Evolutionary conservation across 1,140 invertebrate species (phyloP), one percentile per base, ranked within the genome.

Genomic region (Olivierus martensii): DNA sequence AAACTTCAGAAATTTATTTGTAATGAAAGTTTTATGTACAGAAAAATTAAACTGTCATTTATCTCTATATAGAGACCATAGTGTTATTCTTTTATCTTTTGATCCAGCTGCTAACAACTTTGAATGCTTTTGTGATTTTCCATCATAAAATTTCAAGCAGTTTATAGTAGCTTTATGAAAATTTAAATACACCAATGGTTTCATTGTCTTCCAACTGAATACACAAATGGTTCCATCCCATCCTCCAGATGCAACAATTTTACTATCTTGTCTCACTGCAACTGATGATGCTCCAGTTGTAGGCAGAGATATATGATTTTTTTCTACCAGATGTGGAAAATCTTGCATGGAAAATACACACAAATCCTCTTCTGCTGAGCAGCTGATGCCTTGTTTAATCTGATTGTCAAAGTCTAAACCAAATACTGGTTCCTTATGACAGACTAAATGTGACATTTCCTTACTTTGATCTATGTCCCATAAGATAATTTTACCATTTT

Each of bases 171-270:
- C 19, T 45, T 55, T 61, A 51, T 71, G 67, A 48, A 63, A 65
- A 36, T 77, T 77, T 12, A 89, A 68, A 53, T 87, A 79, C 9
- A 79, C 85, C 46, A 90, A 64, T 3, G 80, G 77, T 45, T 80
- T 74, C 10, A 87, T 65, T 51, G 76, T 82, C 64, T 83, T 85
- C 77, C 81, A 82, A 5, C 83, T 82, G 66, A 81, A 88, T 56
- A 88, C 73, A 61, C 84, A 71, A 41, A 87, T 72, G 46, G 77
- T 75, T 4, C 78, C 78, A 64, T 89, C 85, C 80, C 81, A 86
- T 18, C 83, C 80, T 36, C 78, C 84, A 19, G 75, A 72, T 18
- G 78, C 77, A 62, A 88, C 79, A 6, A 89, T 77, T 67, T 82
- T 85, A 11, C 77, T 73, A 70, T 88, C 84, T 0, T 68, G 61